Evolutionary conservation across 2,888 invertebrate genomes (phyloP).

Genomic region (Erebia epiphron): DNA sequence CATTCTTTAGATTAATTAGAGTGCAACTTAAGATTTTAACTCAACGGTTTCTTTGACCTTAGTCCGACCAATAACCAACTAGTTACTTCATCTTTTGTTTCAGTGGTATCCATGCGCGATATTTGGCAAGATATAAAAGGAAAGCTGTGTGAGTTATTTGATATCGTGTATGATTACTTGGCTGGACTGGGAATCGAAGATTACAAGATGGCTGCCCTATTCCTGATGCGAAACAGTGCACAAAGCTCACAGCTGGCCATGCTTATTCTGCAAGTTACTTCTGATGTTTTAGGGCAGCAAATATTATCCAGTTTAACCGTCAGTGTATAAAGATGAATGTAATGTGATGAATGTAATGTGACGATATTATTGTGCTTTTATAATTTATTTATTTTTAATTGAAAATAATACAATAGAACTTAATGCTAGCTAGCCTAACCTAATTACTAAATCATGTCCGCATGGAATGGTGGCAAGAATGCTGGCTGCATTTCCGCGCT

Average conservation of each 20-base stretch:
- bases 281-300: constrained; percentile 62
- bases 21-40: too few relatives aligned
- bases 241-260: constrained; percentile 56
- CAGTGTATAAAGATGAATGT: background rate
- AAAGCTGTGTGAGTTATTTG: constrained; percentile 62
- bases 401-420: too few relatives aligned
- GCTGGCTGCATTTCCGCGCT: too few relatives aligned
- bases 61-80: too few relatives aligned
- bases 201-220: constrained; percentile 59
- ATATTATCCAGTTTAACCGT: constrained; percentile 60
- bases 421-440: too few relatives aligned
- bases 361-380: too few relatives aligned
- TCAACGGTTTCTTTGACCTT: too few relatives aligned
- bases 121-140: constrained; percentile 66
- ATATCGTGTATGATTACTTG: constrained; percentile 72
- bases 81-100: constrained; percentile 31
- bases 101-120: constrained; percentile 71
- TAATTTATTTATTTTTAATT: too few relatives aligned
- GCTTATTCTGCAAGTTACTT: constrained; percentile 61
- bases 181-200: constrained; percentile 68
- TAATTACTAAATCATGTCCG: too few relatives aligned
- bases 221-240: constrained; percentile 51
- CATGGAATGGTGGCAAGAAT: too few relatives aligned
- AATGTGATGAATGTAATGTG: too few relatives aligned
- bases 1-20: too few relatives aligned